Base-by-base conservation (phyloP, 2,113 vertebrate genomes). In the Rhynchopsitta pachyrhyncha region DNA sequence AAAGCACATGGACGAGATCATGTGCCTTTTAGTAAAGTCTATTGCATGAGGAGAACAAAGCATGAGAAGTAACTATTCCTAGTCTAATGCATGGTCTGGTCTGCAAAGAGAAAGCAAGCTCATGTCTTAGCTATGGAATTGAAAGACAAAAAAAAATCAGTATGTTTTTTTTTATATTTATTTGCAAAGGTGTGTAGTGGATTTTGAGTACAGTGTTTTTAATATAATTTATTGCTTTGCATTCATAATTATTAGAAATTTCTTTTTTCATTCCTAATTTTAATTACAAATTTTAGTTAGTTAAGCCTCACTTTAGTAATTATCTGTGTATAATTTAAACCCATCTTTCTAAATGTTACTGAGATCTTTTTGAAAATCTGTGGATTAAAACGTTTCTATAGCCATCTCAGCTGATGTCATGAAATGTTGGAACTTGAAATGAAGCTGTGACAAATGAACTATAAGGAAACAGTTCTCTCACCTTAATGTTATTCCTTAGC, bases 101-200 rank as follows among this genome's bases (percentile, higher is more conserved):
- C 75, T 63, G 59, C 29, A 59, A 46, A 44, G 66, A 46, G 8
- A 10, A 55, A 31, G 52, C 11, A 31, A 55, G 33, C 7, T 18
- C 16, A 5, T 3, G 23, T 20, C 41, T 55, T 23, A 78, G n/a
- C 28, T 28, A 7, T 23, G 50, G 12, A 62, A 62, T 42, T 33
- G 64, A 7, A 33, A 70, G 53, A 14, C 9, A 27, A 13, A 50
- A 76, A 55, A 41, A 60, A 41, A 64, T 80, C n/a, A 15, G 14
- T 25, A 16, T 1, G 33, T 27, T n/a, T 35, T 0, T 27, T 39
- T 35, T 4, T 0, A 4, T 20, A 28, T 17, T 33, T 55, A 17
- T 77, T 73, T 79, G 6, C 49, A 13, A 77, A 77, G 25, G 5
- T n/a, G 6, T 0, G 27, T 13, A 28, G 23, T 15, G n/a, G 12